Evolutionary conservation across 2,888 invertebrate genomes (phyloP), one percentile per base, ranked within the genome.

Genomic region (Agrotis ipsilon): DNA sequence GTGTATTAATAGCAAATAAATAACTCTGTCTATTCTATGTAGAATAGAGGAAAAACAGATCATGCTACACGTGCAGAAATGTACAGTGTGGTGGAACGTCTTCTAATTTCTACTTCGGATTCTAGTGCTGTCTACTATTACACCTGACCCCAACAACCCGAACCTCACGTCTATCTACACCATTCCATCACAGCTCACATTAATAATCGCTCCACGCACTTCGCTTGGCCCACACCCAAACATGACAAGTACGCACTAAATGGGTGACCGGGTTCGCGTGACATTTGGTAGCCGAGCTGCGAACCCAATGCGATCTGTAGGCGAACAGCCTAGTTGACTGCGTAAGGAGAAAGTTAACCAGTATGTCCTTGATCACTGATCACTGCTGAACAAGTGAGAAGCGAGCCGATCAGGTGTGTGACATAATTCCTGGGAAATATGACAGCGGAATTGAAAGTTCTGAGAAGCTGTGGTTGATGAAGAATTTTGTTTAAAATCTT

Each of bases 261-360:
- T 92, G 86, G 94, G 94, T 94, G 89, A 94, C 94, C 94, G 89
- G 91, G 93, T 93, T 88, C 81, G 78, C 62, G 82, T 85, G 91
- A 90, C 91, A 92, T 93, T 93, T 91, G 85, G 91, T 90, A 39
- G 73, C 68, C 61, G 65, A 27, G 54, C 54, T 54, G 54, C 54
- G 0, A 27, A 32, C n/a, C n/a, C n/a, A n/a, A 65, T 61, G 61
- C 82, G 81, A 80, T 86, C 86, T 82, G 91, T 88, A 87, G 91
- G 91, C 88, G 89, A 85, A 81, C 80, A 81, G 85, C 80, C 64
- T 63, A 61, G 57, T 61, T 32, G 27, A 21, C 52, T 48, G 43
- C 43, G 46, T 83, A 76, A 85, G 90, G 93, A 94, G 95, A 95
- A 95, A 95, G 95, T 94, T 83, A 85, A 84, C 82, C 78, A 65